Evolutionary conservation across 2,797 vertebrate genomes (phyloP), one percentile per base, ranked within the genome.

Genomic region (Emydoidea blandingii): DNA sequence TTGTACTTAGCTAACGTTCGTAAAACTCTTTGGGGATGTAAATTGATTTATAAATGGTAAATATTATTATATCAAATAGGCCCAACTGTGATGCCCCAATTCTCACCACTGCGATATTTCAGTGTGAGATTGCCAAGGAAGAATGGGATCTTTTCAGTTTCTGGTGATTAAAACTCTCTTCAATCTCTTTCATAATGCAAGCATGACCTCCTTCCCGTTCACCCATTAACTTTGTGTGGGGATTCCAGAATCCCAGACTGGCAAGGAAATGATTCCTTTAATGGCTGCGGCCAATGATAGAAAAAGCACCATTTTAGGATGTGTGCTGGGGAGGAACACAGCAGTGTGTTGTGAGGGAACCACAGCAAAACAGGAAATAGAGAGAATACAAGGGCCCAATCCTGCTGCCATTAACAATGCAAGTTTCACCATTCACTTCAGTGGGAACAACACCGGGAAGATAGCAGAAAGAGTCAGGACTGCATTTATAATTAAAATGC

Each of bases 391-490:
- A 91, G 91, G 44, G 29, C 27, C 76, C 2, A 0, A 62, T 90
- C 50, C 83, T 44, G 57, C 12, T 65, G 65, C 74, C 1, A 0
- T 1, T 0, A 44, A 93, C 0, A 86, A 52, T 0, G 0, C 3
- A 2, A 91, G 49, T 29, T 90, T 81, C 4, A 16, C 88, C 68
- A 8, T 57, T 27, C 68, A 78, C n/a, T 65, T 34, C 31, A 2
- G 27, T 21, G 79, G 65, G 34, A 19, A 65, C 79, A 92, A 91
- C 52, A 52, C 79, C n/a, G 34, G 87, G 80, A 49, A n/a, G 50
- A 86, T n/a, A 57, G 65, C 4, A 65, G 57, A 94, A 56, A 56
- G 86, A 91, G 86, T 81, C 25, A 15, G 8, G 15, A 5, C 29
- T 84, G 78, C 29, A 41, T 50, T 92, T 72, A 78, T 16, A 57